Evolutionary conservation across 1,140 invertebrate genomes (phyloP).

Genomic region (Eriosoma lanigerum): DNA sequence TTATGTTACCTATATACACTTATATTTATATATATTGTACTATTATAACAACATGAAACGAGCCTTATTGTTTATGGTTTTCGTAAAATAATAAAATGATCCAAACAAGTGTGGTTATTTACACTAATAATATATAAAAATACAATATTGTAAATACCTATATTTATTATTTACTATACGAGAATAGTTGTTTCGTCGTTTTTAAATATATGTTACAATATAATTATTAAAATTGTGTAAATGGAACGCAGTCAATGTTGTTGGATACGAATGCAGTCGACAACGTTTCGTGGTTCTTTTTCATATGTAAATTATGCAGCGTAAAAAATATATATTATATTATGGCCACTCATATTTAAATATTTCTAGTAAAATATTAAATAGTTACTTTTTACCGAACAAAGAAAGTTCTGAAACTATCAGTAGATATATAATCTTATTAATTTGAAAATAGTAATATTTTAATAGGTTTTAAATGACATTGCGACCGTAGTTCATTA

Average conservation of each 20-base stretch:
- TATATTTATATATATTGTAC: too few relatives aligned
- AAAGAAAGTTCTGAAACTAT: too few relatives aligned
- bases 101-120: too few relatives aligned
- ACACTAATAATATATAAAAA: too few relatives aligned
- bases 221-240: neutral
- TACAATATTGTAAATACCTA: too few relatives aligned
- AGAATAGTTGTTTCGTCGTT: too few relatives aligned
- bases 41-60: too few relatives aligned
- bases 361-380: neutral
- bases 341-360: constrained; percentile 1
- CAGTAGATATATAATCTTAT: neutral
- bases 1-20: too few relatives aligned
- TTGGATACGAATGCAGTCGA: neutral
- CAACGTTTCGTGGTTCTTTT: constrained; percentile 11
- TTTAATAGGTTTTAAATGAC: neutral
- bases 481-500: neutral
- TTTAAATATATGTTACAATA: neutral
- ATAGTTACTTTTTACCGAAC: neutral
- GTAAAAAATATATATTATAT: neutral
- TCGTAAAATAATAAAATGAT: too few relatives aligned
- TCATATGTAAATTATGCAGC: neutral
- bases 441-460: neutral
- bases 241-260: neutral
- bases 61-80: too few relatives aligned
- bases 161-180: too few relatives aligned